These are phyloP conservation scores for Mythimna impura DNA, from an alignment of 2,888 invertebrate species.

Conservation along the genomic window DNA sequence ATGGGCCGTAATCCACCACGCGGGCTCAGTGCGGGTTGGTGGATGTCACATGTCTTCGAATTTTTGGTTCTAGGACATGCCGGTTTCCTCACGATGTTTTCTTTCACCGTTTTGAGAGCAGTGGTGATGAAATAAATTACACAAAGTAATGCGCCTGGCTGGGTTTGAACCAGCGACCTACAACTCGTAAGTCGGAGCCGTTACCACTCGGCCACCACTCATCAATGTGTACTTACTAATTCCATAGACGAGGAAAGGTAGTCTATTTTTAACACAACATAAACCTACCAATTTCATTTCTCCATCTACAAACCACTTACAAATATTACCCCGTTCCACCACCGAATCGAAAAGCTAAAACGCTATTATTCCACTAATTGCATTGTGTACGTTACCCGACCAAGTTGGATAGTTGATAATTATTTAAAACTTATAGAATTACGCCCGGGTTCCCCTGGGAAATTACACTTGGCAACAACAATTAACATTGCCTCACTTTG, in stretches of 20 bases:
- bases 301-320: slow-evolving; percentile 3
- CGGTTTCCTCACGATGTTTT: too few relatives aligned
- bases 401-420: slow-evolving; percentile 63
- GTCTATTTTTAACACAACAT: neutral
- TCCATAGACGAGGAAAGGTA: neutral
- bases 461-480: slow-evolving; percentile 67
- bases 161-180: too few relatives aligned
- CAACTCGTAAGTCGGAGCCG: too few relatives aligned
- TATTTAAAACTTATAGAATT: slow-evolving; percentile 71
- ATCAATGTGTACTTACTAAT: neutral
- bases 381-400: slow-evolving; percentile 33
- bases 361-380: slow-evolving; percentile 46
- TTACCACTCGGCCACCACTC: too few relatives aligned
- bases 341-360: slow-evolving; percentile 31
- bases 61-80: too few relatives aligned
- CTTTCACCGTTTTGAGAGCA: too few relatives aligned
- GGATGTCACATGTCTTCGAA: too few relatives aligned
- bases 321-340: slow-evolving; percentile 18
- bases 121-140: too few relatives aligned
- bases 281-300: neutral
- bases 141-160: too few relatives aligned
- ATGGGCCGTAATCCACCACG: too few relatives aligned
- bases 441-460: slow-evolving; percentile 63
- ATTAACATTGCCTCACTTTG: slow-evolving; percentile 44
- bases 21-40: too few relatives aligned